Conservation (phyloP, 2,113 vertebrate genomes). For the Pomatostomus ruficeps region DNA sequence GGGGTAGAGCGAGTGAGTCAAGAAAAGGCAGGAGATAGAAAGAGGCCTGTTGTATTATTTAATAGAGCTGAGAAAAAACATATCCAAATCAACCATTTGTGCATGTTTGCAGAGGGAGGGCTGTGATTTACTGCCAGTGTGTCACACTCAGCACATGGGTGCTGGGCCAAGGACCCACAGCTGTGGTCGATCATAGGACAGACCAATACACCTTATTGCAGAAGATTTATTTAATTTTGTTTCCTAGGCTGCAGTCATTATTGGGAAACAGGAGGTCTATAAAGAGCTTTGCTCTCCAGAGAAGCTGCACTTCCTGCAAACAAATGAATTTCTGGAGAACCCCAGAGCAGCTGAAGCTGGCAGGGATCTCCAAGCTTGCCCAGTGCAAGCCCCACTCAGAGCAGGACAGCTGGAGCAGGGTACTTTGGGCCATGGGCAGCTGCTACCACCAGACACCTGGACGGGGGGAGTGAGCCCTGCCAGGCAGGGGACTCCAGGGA, state of each 20-base stretch:
- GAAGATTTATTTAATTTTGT: not conserved
- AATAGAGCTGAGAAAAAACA: not conserved
- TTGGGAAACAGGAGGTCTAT: not conserved
- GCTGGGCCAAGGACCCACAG: not conserved
- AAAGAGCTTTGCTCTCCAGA: not conserved
- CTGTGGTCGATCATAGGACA: not conserved
- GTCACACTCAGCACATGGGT: not conserved
- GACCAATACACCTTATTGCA: not conserved
- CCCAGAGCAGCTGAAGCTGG: not conserved
- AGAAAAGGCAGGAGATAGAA: not conserved
- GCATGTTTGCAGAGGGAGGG: fast-evolving
- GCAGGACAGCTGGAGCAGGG: not conserved
- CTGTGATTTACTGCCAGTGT: not conserved
- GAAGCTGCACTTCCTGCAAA: not conserved
- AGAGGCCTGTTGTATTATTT: not conserved
- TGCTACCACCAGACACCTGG: not conserved
- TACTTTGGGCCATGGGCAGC: fast-evolving
- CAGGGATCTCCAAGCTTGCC: not conserved
- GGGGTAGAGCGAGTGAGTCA: not conserved
- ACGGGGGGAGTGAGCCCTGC: not conserved
- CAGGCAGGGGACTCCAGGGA: not conserved
- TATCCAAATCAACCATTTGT: not conserved
- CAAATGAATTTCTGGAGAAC: not conserved
- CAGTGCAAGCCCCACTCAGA: not conserved
- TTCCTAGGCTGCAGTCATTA: not conserved